Evolutionary conservation across 2,888 invertebrate species (phyloP).

Genomic region (Dolomedes plantarius): DNA sequence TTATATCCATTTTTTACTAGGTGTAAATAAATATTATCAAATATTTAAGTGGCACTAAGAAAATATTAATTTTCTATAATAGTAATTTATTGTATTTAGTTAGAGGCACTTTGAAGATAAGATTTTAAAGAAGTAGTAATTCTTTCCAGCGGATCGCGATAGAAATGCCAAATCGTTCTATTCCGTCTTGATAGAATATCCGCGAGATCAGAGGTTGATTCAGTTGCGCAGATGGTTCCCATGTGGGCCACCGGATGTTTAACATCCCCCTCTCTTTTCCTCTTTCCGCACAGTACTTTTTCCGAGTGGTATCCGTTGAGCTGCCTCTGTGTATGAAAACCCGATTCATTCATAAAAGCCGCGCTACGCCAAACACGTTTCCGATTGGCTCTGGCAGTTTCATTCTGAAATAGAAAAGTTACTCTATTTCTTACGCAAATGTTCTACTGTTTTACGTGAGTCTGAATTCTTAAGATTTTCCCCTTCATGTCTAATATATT

Average conservation of each 20-base stretch:
- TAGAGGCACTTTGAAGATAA: no score
- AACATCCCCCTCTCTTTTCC: slow-evolving; percentile 4
- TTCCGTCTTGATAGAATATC: not conserved
- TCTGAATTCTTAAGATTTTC: no score
- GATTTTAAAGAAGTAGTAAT: no score
- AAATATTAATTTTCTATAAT: no score
- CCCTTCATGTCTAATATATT: no score
- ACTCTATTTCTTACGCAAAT: not conserved
- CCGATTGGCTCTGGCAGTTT: not conserved
- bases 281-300: not conserved
- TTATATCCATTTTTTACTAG: no score
- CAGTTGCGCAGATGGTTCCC: slow-evolving; percentile 59
- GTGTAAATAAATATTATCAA: no score
- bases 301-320: slow-evolving; percentile 9
- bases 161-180: no score
- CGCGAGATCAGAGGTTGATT: slow-evolving; percentile 13
- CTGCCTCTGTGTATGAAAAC: not conserved
- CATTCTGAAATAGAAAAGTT: not conserved
- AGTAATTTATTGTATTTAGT: no score
- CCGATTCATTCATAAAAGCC: slow-evolving; percentile 9
- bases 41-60: no score
- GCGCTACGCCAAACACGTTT: not conserved
- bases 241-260: slow-evolving; percentile 59
- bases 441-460: not conserved
- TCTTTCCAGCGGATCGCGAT: no score